phyloP scores from a whole-genome alignment of 1,140 invertebrate genomes.

The Orius insidiosus region DNA sequence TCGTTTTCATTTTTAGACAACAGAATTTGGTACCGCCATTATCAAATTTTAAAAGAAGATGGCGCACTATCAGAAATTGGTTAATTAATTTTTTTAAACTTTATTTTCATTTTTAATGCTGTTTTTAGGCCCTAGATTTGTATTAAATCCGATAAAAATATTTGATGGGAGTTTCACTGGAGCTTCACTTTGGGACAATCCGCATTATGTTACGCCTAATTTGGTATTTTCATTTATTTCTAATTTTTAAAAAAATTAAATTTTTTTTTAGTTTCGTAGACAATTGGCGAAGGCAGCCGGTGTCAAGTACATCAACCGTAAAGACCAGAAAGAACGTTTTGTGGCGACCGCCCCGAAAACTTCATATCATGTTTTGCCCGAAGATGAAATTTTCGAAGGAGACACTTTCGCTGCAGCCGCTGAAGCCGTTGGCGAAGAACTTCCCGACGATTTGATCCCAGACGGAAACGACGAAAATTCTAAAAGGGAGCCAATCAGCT shows the following conservation, averaged over 20 bases:
- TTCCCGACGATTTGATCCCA: neutral
- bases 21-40: slow-evolving; percentile 96
- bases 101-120: slow-evolving; percentile 18
- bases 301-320: slow-evolving; percentile 56
- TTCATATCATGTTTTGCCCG: slow-evolving; percentile 42
- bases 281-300: slow-evolving; percentile 46
- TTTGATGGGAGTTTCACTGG: slow-evolving; percentile 93
- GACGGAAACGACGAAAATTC: neutral
- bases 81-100: slow-evolving; percentile 19
- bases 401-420: slow-evolving; percentile 28
- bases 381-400: slow-evolving; percentile 39
- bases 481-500: neutral
- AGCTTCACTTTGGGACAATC: slow-evolving; percentile 82
- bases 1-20: slow-evolving; percentile 85
- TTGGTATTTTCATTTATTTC: slow-evolving; percentile 31
- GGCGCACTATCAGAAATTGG: slow-evolving; percentile 90
- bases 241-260: slow-evolving; percentile 8
- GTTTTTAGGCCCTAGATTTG: slow-evolving; percentile 77
- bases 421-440: slow-evolving; percentile 16
- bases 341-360: slow-evolving; percentile 49
- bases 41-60: slow-evolving; percentile 92
- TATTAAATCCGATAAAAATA: slow-evolving; percentile 83
- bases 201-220: slow-evolving; percentile 78
- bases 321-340: slow-evolving; percentile 59
- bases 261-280: slow-evolving; percentile 41